Percentiles rank a stretch among this genome's conserved stretches.
These are phyloP conservation scores for Hapalemur alaotrensis DNA, from an alignment of 2,797 vertebrate genomes.

Conservation along the genomic window DNA sequence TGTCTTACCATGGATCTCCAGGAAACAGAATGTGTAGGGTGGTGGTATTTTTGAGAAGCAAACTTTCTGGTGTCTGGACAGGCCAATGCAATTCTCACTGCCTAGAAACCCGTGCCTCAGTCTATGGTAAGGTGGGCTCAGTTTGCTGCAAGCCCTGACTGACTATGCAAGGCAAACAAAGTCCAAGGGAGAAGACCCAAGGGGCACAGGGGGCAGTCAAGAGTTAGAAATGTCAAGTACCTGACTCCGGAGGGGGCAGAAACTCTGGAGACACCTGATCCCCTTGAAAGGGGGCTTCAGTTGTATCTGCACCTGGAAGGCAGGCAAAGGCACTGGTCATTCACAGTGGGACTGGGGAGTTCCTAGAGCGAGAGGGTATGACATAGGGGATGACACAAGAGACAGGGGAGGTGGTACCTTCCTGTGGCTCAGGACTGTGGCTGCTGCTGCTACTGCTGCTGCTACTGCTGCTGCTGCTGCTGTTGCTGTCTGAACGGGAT, in stretches of 20 bases:
- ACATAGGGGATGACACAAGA: not conserved
- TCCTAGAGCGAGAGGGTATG: not conserved
- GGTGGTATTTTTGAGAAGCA: not conserved
- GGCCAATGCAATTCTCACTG: not conserved
- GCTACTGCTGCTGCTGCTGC: not conserved
- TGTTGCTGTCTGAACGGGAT: not conserved
- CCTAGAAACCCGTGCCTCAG: not conserved
- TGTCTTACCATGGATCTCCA: not conserved
- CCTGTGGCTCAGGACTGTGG: constrained; percentile 35
- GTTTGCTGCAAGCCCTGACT: not conserved
- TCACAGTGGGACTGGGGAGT: not conserved
- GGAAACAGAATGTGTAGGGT: not conserved
- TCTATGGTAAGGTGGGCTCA: not conserved
- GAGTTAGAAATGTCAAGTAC: not conserved
- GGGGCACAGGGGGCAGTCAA: not conserved
- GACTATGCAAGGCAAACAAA: not conserved
- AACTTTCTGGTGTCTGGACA: not conserved
- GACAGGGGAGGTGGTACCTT: constrained; percentile 52
- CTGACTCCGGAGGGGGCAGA: constrained; percentile 19
- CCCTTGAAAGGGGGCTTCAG: not conserved
- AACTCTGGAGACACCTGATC: not conserved
- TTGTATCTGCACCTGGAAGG: not conserved
- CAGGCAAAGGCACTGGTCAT: not conserved
- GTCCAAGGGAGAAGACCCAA: not conserved
- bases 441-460: not conserved